Evolutionary conservation across 2,797 vertebrate species (phyloP).

Genomic region (Eulemur rubriventer): DNA sequence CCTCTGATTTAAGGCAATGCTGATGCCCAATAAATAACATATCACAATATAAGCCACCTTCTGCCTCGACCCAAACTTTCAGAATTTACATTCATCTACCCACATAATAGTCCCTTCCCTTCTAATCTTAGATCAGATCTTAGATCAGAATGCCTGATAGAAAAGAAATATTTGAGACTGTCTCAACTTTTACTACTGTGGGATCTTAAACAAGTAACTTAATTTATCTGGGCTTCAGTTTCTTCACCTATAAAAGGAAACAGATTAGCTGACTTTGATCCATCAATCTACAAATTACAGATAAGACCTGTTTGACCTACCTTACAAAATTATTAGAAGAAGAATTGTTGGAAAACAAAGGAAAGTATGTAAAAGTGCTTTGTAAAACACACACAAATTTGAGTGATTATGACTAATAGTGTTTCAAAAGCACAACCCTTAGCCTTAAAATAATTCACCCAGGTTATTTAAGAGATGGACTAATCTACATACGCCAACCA

Average conservation of each 20-base stretch:
- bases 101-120: not conserved
- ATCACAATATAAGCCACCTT: not conserved
- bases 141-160: not conserved
- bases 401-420: not conserved
- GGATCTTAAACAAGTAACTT: not conserved
- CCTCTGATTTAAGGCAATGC: not conserved
- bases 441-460: not conserved
- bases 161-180: not conserved
- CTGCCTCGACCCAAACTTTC: not conserved
- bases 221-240: not conserved
- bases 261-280: not conserved
- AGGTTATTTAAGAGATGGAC: not conserved
- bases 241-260: not conserved
- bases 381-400: not conserved
- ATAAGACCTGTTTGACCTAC: not conserved
- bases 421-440: not conserved
- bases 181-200: not conserved
- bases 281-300: not conserved
- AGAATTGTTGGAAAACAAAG: not conserved
- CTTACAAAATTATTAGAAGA: not conserved
- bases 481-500: not conserved
- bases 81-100: not conserved
- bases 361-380: not conserved
- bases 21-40: not conserved
- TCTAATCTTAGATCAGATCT: not conserved